phyloP scores from a whole-genome alignment of 2,797 vertebrate species.

The Sphenopsis melanotis region DNA sequence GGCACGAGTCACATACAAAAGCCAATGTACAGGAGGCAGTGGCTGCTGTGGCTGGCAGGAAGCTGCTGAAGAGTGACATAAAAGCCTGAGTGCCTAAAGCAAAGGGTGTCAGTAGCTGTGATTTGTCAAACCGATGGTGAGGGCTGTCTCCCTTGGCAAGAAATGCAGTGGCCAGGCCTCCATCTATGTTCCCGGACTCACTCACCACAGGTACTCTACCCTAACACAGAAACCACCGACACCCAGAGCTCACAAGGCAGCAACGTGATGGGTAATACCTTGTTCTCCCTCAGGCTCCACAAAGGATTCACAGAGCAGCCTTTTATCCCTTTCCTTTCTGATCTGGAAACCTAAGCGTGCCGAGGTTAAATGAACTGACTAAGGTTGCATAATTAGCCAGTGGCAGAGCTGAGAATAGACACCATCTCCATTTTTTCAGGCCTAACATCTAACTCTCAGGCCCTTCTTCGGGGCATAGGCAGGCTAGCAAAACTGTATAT shows the following conservation, averaged over 20 bases:
- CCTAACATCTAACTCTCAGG: neutral
- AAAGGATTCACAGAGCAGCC: neutral
- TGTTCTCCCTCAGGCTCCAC: neutral
- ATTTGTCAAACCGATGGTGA: constrained; percentile 1
- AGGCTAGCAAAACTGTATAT: neutral
- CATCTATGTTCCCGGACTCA: neutral
- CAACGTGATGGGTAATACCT: neutral
- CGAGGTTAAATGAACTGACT: neutral
- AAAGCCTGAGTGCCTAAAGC: neutral
- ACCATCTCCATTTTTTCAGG: neutral
- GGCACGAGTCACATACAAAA: neutral
- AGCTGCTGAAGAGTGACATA: neutral
- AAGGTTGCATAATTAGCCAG: neutral
- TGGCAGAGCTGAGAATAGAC: constrained; percentile 38
- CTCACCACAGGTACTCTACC: fast-evolving
- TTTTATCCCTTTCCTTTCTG: neutral
- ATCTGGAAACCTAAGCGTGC: neutral
- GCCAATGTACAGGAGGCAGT: neutral
- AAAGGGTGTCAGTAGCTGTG: neutral
- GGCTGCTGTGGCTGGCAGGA: neutral
- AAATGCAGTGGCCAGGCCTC: neutral
- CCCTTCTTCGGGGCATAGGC: neutral
- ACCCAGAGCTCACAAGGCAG: neutral
- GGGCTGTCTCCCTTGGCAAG: neutral
- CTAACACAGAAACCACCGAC: neutral